Evolutionary conservation across 2,888 invertebrate genomes (phyloP).

Genomic region (Cephonodes hylas): DNA sequence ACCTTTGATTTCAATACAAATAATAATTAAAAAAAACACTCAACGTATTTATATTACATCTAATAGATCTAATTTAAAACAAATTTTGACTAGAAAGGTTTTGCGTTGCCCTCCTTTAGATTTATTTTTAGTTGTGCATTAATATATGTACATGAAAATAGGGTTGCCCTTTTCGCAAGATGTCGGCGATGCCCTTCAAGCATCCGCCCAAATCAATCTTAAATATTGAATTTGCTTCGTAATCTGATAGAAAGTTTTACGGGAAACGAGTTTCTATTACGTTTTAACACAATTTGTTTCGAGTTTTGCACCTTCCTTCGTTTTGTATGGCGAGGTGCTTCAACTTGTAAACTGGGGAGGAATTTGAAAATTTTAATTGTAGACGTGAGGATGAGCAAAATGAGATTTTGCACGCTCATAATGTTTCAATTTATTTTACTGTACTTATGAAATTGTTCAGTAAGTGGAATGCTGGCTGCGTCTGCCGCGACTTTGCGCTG

Average conservation of each 20-base stretch:
- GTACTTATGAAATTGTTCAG: conserved; percentile 15
- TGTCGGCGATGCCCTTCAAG: conserved; percentile 56
- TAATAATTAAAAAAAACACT: no score
- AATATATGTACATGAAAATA: conserved; percentile 11
- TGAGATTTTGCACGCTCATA: conserved; percentile 37
- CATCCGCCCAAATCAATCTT: conserved; percentile 80
- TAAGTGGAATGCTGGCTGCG: conserved; percentile 7
- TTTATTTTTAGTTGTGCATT: neutral
- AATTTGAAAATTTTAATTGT: conserved; percentile 64
- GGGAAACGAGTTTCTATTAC: conserved; percentile 79
- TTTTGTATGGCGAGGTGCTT: conserved; percentile 49
- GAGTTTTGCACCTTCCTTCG: conserved; percentile 69
- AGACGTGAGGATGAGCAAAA: conserved; percentile 50
- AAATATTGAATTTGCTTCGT: conserved; percentile 79
- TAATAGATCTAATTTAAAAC: neutral
- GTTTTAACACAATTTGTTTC: conserved; percentile 78
- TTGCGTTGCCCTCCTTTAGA: neutral
- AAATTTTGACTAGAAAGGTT: neutral
- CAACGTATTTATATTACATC: no score
- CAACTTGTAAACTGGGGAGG: conserved; percentile 52
- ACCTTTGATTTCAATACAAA: no score
- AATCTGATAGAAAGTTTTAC: conserved; percentile 77
- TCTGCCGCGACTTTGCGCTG: conserved; percentile 1
- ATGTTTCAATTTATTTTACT: conserved; percentile 23
- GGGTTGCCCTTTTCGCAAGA: conserved; percentile 49